Evolutionary conservation across 2,797 vertebrate genomes (phyloP), one percentile per base, ranked within the genome.

Genomic region (Picus viridis): DNA sequence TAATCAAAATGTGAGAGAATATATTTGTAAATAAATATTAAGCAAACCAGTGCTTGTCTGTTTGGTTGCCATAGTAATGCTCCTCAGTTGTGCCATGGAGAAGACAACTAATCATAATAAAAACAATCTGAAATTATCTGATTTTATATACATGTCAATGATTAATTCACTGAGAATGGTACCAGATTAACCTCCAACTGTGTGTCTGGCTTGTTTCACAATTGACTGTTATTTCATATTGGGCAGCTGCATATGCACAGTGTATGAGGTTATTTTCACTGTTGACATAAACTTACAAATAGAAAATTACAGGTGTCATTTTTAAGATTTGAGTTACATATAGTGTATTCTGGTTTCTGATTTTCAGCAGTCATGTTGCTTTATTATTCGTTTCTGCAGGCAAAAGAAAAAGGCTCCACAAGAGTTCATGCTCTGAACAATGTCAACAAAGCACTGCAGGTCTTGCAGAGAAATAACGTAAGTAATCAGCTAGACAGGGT

Each of bases 401-500:
- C 98, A 95, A 99, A 99, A 97, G 99, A 99, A 97, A 99, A 98
- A 95, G 99, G 99, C 91, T 98, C 98, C 97, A 99, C 99, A 45
- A 98, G 98, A 85, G 99, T 99, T 97, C 99, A 99, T 96, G 98
- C 99, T 65, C 98, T 99, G 96, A 99, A 99, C 97, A 99, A 99
- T 98, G 99, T 99, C 97, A 99, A 99, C 98, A 98, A 99, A 86
- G 99, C 99, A 94, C 98, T 99, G 94, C 98, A 98, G 88, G 96
- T 99, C 97, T 96, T 99, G 97, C 99, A 98, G 98, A 99, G 99
- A 98, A 99, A 99, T 97, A 99, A 99, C 90, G 99, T 99, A 97
- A 99, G 99, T 99, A 95, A 83, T 92, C 47, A 81, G 24, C 32
- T 39, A 14, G 49, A 54, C n/a, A 58, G 56, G 30, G 47, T 79